Evolutionary conservation across 1,140 invertebrate genomes (phyloP), one percentile per base, ranked within the genome.

Genomic region (Druon quercuslanigerum): DNA sequence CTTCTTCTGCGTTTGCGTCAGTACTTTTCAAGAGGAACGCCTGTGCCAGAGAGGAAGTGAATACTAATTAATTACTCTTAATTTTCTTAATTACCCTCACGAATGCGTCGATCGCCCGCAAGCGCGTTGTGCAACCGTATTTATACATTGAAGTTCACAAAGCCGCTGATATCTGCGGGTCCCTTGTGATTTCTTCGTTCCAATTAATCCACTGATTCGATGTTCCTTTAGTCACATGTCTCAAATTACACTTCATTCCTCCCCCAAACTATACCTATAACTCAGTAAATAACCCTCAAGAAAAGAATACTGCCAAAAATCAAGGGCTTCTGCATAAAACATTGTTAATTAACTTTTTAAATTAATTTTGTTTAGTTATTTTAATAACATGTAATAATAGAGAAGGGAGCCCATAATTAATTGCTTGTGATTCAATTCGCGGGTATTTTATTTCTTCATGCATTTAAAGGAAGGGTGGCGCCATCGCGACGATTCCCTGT

Each of bases 51-150:
- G 82, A 89, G 88, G 87, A 90, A 89, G 85, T 88, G 88, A 90
- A 91, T 91, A 85, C 86, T 91, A 91, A 91, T 91, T 90, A 91
- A 91, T 91, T 88, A 86, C 90, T 88, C 89, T 91, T 91, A 90
- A 91, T 91, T 90, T 87, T 88, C 87, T 90, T 91, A 91, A 90
- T 91, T 90, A 86, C 81, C 87, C 81, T 84, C 83, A 83, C 80
- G 82, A 88, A 86, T 82, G 85, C 84, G 79, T 79, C 83, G 84
- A 87, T 88, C 79, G 81, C 76, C 82, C 80, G 84, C 85, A 86
- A 85, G 81, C 83, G 82, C 79, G 76, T 73, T 60, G 51, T 14
- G 72, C 40, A 71, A 51, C 73, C 17, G 50, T 46, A 40, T 40
- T n/a, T 46, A n/a, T 46, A 8, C 7, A 19, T 12, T 56, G 17